Evolutionary conservation across 2,888 invertebrate species (phyloP), one percentile per base, ranked within the genome.

Genomic region (Lamellibrachia columna): DNA sequence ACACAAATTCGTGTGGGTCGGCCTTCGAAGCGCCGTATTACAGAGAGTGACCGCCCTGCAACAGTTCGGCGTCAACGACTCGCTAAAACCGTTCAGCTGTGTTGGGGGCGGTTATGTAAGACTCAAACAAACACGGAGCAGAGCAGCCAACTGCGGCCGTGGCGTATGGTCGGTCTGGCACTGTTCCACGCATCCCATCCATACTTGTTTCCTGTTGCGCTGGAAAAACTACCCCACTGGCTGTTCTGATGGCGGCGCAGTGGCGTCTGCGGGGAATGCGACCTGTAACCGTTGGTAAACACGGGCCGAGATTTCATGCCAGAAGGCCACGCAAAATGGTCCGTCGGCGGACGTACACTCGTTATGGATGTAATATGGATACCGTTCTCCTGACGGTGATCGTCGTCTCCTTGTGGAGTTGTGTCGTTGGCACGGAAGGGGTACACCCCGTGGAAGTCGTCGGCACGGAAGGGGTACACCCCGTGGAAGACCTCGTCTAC

Each of bases 331-430:
- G 75, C 15, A n/a, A 75, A 75, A 75, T 75, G 75, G 15, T 60
- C 60, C 60, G 22, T 75, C 75, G 22, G 75, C 75, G 75, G 75
- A 75, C 22, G n/a, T 75, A 22, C 75, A 75, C 75, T 22, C 75
- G 75, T 75, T 75, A 75, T 75, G 75, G 75, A 75, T 75, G 75
- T 75, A 75, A 11, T 75, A 75, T 75, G 75, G 75, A 75, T 75
- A 75, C 15, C 15, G 22, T 22, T 22, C 75, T 75, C 3, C 22
- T 75, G 75, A n/a, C 75, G 11, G 75, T n/a, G 4, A 3, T 75
- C 15, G 22, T 75, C 75, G 75, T 15, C 11, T 15, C 22, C 2
- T 22, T 22, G 75, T 75, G 75, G 75, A 75, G 75, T 75, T 75
- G 75, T 75, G 75, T 75, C 75, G 75, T 75, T n/a, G 22, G 75